Conservation (phyloP, 2,888 invertebrate species). For the Leptothorax acervorum region DNA sequence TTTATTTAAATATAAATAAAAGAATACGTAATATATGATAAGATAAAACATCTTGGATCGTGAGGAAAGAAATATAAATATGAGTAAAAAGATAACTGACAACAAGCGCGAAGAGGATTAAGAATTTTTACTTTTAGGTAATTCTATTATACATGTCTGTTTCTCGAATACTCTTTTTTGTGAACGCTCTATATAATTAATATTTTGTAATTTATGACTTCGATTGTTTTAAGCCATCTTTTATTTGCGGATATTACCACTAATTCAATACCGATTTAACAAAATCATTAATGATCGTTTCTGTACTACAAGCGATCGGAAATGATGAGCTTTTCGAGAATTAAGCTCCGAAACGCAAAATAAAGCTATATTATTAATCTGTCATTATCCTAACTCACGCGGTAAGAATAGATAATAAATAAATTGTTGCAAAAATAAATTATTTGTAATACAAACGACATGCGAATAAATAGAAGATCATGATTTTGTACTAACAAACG, state of each 20-base stretch:
- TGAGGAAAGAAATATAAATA: not conserved
- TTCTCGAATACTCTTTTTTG: not conserved
- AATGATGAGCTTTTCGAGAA: not conserved
- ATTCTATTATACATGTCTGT: too few species aligned
- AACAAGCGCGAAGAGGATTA: not conserved
- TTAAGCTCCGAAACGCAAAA: not conserved
- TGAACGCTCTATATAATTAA: not conserved
- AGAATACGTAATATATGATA: not conserved
- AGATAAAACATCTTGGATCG: not conserved
- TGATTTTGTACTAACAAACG: conserved; percentile 15
- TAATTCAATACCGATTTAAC: not conserved
- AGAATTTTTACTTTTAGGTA: not conserved
- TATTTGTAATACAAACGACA: not conserved
- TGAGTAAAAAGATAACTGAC: not conserved
- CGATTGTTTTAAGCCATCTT: not conserved
- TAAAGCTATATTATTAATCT: conserved; percentile 5
- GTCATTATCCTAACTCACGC: not conserved
- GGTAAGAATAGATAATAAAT: not conserved
- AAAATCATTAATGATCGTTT: not conserved
- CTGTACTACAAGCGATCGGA: not conserved
- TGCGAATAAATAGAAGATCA: not conserved
- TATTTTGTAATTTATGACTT: not conserved
- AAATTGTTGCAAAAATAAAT: not conserved
- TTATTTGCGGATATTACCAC: not conserved
- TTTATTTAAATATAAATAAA: not conserved